Percentiles rank a stretch among this genome's conserved stretches.
These are phyloP conservation scores for Apantesis nais DNA, from an alignment of 2,888 invertebrate species.

Conservation along the genomic window DNA sequence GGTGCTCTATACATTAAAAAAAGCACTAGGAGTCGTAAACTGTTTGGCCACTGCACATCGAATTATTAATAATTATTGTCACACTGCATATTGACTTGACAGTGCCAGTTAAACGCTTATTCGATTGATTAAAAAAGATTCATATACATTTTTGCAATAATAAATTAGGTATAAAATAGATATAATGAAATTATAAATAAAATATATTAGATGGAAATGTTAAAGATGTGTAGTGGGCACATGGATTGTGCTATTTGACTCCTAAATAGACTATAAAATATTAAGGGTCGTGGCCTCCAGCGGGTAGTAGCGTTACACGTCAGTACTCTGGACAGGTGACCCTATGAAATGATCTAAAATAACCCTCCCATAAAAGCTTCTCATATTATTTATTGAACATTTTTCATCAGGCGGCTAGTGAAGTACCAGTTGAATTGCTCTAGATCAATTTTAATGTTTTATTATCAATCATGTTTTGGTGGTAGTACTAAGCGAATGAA, in stretches of 20 bases:
- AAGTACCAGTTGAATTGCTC: constrained; percentile 29
- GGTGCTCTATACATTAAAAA: constrained; percentile 36
- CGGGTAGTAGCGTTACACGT: not conserved
- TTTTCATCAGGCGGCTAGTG: constrained; percentile 32
- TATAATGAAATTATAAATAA: constrained; percentile 15
- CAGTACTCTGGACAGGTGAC: not conserved
- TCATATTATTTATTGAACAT: constrained; percentile 40
- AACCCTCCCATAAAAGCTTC: constrained; percentile 34
- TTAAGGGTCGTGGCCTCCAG: not conserved
- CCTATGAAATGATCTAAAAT: constrained; percentile 10
- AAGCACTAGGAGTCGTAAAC: constrained; percentile 16
- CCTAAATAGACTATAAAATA: constrained; percentile 31
- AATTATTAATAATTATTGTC: constrained; percentile 9
- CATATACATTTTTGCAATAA: constrained; percentile 30
- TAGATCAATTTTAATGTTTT: constrained; percentile 36
- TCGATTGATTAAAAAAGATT: constrained; percentile 14
- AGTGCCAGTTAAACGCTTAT: constrained; percentile 37
- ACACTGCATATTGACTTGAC: constrained; percentile 30
- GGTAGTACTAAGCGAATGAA: constrained; percentile 40
- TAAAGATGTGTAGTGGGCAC: constrained; percentile 29
- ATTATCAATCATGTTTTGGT: constrained; percentile 33
- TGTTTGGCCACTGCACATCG: constrained; percentile 31
- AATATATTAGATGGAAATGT: constrained; percentile 38
- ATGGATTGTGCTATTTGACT: constrained; percentile 21
- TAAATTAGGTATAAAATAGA: constrained; percentile 16